phyloP scores from a whole-genome alignment of 2,113 vertebrate species.

The Tupaia chinensis region DNA sequence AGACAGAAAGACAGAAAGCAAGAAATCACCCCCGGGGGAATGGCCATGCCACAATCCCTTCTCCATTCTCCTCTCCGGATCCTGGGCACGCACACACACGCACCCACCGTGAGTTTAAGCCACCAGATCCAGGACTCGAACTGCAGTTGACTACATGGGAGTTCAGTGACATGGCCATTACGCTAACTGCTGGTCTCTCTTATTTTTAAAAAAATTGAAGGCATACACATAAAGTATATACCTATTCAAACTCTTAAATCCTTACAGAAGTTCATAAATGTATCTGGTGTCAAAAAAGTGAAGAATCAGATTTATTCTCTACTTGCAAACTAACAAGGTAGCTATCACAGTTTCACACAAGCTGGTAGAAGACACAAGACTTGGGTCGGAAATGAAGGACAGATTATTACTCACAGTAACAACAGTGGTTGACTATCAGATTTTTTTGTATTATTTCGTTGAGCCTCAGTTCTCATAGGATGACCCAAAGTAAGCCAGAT shows the following conservation, averaged over 20 bases:
- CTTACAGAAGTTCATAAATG: background rate
- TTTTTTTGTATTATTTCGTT: background rate
- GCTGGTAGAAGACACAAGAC: background rate
- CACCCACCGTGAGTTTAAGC: too few species aligned
- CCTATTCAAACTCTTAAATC: constrained; percentile 8
- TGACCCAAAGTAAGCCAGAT: background rate
- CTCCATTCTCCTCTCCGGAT: too few species aligned
- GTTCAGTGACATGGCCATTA: too few species aligned
- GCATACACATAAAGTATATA: background rate
- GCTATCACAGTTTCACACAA: background rate
- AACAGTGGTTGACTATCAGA: background rate
- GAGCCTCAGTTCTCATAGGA: background rate
- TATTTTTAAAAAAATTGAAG: constrained; percentile 1
- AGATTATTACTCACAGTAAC: background rate
- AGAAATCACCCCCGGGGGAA: too few species aligned
- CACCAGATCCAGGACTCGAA: too few species aligned
- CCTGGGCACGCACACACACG: too few species aligned
- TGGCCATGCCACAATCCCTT: too few species aligned
- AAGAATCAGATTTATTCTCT: background rate
- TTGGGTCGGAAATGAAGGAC: background rate
- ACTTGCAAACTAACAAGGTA: background rate
- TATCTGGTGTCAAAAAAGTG: background rate
- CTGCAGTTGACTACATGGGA: too few species aligned
- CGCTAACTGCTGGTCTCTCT: too few species aligned
- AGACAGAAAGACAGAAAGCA: too few species aligned